phyloP scores from a whole-genome alignment of 2,113 vertebrate genomes.

The Odontesthes bonariensis region DNA sequence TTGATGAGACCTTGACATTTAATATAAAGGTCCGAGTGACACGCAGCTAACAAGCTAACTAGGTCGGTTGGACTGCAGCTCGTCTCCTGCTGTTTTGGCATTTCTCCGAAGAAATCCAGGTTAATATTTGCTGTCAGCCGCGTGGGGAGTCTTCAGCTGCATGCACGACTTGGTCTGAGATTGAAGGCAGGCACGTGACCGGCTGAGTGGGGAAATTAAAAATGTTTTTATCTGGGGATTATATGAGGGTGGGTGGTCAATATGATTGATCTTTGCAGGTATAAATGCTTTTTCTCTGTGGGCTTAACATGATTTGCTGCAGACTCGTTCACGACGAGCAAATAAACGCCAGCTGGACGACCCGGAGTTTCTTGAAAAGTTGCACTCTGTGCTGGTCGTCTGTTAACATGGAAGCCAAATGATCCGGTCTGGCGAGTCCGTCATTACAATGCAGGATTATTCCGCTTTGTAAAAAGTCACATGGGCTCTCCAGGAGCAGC shows the following conservation, averaged over 20 bases:
- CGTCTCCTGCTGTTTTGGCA: neutral
- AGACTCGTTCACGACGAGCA: neutral
- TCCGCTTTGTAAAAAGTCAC: conserved; percentile 48
- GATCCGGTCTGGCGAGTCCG: conserved; percentile 45
- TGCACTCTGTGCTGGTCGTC: neutral
- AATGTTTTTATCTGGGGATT: conserved; percentile 1
- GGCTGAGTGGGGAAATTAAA: neutral
- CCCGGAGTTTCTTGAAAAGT: neutral
- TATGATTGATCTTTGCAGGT: conserved; percentile 1
- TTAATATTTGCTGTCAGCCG: neutral
- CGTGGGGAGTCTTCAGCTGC: conserved; percentile 6
- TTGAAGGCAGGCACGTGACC: neutral
- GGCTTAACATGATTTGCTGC: neutral
- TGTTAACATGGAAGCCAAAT: conserved; percentile 54
- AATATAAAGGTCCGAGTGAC: neutral
- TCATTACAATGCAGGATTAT: conserved; percentile 61
- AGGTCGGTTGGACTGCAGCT: conserved; percentile 8
- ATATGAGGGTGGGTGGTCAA: conserved; percentile 1
- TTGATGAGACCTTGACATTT: conserved; percentile 11
- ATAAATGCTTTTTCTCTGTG: neutral
- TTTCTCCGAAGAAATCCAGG: neutral
- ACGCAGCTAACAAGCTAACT: neutral
- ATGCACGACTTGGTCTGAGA: conserved; percentile 34
- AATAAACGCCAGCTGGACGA: neutral
- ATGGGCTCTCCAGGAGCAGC: conserved; percentile 31